Conservation (phyloP, 2,888 invertebrate species). For the Onchidella celtica region DNA sequence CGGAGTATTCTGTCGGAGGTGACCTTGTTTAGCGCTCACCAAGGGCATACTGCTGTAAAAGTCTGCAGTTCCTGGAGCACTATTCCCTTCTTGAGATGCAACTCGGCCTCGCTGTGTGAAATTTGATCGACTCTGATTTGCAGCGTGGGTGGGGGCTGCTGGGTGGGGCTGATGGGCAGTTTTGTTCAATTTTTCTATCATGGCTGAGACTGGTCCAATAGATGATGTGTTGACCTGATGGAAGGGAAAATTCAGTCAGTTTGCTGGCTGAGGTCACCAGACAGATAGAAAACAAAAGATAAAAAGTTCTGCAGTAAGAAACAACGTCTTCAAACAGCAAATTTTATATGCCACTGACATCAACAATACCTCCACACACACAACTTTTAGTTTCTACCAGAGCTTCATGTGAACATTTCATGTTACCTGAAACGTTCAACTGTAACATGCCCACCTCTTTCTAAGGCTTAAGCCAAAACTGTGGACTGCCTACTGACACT, state of each 20-base stretch:
- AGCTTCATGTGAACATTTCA: too few species aligned
- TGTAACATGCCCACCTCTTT: too few species aligned
- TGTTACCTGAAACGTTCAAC: too few species aligned
- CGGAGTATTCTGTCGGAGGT: background rate
- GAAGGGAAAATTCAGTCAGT: background rate
- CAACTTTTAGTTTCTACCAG: too few species aligned
- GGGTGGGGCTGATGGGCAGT: background rate
- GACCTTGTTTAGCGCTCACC: background rate
- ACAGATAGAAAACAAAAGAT: too few species aligned
- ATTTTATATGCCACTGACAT: too few species aligned
- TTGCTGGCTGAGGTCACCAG: background rate
- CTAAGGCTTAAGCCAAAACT: too few species aligned
- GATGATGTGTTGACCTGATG: constrained; percentile 42
- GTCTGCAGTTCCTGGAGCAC: background rate
- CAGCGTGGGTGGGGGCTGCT: background rate
- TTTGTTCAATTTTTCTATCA: constrained; percentile 46
- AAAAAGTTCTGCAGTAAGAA: too few species aligned
- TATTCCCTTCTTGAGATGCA: background rate
- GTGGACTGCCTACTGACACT: too few species aligned
- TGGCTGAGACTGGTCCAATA: constrained; percentile 44
- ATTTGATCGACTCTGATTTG: constrained; percentile 5
- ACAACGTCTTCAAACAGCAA: too few species aligned
- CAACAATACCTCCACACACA: too few species aligned
- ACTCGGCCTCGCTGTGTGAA: constrained; percentile 1
- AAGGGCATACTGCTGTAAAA: background rate